Evolutionary conservation across 2,113 vertebrate species (phyloP), one percentile per base, ranked within the genome.

Genomic region (Sigmodon hispidus): DNA sequence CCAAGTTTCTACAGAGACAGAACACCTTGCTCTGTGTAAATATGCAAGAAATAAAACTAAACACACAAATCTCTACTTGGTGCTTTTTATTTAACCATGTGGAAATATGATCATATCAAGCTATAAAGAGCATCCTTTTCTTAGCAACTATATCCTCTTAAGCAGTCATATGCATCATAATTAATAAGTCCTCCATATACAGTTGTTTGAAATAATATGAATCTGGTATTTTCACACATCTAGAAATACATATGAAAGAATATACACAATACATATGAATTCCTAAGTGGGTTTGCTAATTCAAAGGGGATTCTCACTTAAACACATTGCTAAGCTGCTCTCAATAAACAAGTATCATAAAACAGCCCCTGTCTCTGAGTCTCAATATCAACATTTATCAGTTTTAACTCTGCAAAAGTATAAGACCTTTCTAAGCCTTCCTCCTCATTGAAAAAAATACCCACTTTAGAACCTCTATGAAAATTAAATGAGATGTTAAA

Each of bases 201-300:
- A 93, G 84, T 12, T 80, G 69, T 61, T 81, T 96, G 40, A 81
- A 95, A 83, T 21, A 87, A 52, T n/a, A 94, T 0, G n/a, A 89
- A 92, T 12, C 61, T 80, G 15, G 57, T 36, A 75, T 70, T 70
- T 19, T 88, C 22, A 73, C 29, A 77, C 5, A 13, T 55, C 87
- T 76, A 69, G 59, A 93, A 85, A 69, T 31, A 67, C 63, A 55
- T 69, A 34, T 36, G 59, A 72, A 7, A n/a, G 76, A 55, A 55
- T 36, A 80, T 55, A 57, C 21, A 80, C 34, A 59, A 50, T n/a
- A 73, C 85, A 48, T 24, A 50, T 61, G n/a, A 70, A 48, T 43
- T 90, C 34, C 15, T 45, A 65, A 65, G 45, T 67, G 52, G 11
- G 55, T 48, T 31, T 84, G 19, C 55, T 73, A n/a, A 17, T 40